Evolutionary conservation across 2,797 vertebrate genomes (phyloP).

Genomic region (Coluber constrictor): DNA sequence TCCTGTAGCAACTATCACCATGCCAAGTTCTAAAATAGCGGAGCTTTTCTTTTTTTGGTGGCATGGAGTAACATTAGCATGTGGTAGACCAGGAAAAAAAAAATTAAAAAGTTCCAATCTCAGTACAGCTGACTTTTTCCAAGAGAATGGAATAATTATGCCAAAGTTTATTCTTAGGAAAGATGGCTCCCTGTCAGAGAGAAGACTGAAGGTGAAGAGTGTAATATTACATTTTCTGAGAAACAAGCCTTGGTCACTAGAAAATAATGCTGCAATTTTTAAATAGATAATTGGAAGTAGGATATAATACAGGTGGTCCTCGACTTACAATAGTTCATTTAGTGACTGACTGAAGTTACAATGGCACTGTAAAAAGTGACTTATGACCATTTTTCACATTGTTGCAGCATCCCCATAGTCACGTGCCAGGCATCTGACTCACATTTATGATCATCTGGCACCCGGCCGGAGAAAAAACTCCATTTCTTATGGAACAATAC

Average conservation of each 20-base stretch:
- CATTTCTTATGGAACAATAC: not conserved
- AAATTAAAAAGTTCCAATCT: slow-evolving; percentile 39
- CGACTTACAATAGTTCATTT: not conserved
- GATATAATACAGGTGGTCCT: not conserved
- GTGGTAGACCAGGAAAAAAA: slow-evolving; percentile 40
- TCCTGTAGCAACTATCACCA: slow-evolving; percentile 35
- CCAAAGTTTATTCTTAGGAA: slow-evolving; percentile 6
- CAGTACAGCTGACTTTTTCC: not conserved
- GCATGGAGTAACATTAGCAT: slow-evolving; percentile 39
- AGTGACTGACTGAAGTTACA: not conserved
- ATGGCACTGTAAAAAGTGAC: not conserved
- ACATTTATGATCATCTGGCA: not conserved
- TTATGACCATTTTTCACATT: not conserved
- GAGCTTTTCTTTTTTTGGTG: slow-evolving; percentile 33
- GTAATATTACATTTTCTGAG: not conserved
- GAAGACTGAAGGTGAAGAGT: not conserved
- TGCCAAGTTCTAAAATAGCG: slow-evolving; percentile 48
- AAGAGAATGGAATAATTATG: not conserved
- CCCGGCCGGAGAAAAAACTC: not conserved
- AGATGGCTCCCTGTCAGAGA: not conserved
- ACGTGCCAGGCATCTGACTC: not conserved
- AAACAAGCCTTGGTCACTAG: not conserved
- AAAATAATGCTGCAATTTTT: not conserved
- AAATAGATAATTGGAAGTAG: not conserved
- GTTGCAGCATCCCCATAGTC: not conserved